Evolutionary conservation across 2,797 vertebrate genomes (phyloP).

Genomic region (Cynopterus sphinx): DNA sequence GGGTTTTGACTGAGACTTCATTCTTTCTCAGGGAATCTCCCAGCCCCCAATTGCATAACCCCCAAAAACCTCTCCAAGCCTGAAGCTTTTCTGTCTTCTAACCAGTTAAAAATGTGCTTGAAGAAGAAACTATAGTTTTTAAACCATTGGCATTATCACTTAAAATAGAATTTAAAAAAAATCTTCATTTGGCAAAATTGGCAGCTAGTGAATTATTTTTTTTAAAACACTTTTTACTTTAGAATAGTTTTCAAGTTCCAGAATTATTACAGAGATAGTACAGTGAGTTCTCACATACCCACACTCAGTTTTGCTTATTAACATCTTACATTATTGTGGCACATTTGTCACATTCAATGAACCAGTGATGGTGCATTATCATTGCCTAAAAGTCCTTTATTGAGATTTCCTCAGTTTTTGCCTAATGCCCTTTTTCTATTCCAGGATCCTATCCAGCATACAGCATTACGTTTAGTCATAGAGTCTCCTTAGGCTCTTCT

Average conservation of each 20-base stretch:
- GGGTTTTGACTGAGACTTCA: rapidly evolving
- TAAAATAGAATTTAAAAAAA: slow-evolving; percentile 13
- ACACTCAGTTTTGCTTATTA: neutral
- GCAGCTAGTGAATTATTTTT: neutral
- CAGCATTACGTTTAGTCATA: neutral
- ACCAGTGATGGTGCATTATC: neutral
- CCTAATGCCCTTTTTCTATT: neutral
- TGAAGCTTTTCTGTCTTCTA: neutral
- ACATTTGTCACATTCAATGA: neutral
- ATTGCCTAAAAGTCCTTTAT: neutral
- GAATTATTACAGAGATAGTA: neutral
- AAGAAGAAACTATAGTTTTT: neutral
- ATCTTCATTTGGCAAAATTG: slow-evolving; percentile 21
- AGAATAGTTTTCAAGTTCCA: slow-evolving; percentile 16
- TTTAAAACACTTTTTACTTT: slow-evolving; percentile 10
- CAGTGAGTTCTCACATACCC: neutral
- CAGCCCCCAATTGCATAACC: rapidly evolving
- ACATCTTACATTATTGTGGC: neutral
- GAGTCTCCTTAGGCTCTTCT: neutral
- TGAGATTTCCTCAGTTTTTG: neutral
- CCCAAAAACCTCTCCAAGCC: neutral
- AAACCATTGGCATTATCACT: neutral
- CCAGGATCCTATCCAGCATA: no score
- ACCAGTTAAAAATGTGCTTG: neutral
- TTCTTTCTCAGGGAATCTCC: neutral